A percentile compares a stretch with the other conserved stretches of the same genome.
These are phyloP conservation scores for Automeris io DNA, from an alignment of 2,888 invertebrate genomes.

Conservation along the genomic window DNA sequence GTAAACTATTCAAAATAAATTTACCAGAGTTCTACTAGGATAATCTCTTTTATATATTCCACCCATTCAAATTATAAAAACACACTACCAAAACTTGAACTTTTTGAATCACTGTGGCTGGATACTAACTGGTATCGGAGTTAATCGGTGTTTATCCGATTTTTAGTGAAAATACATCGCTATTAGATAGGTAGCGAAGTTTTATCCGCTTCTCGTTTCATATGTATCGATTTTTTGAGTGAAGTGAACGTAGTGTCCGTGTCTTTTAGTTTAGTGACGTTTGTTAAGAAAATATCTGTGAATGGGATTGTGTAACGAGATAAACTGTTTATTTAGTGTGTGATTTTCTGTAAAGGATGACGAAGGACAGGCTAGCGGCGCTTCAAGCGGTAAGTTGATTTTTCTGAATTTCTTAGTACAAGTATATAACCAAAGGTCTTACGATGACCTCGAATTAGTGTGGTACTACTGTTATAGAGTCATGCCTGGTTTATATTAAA, in stretches of 20 bases:
- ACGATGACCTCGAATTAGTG: slow-evolving; percentile 61
- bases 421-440: slow-evolving; percentile 56
- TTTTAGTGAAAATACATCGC: slow-evolving; percentile 33
- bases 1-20: too few species aligned
- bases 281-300: slow-evolving; percentile 84
- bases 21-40: too few species aligned
- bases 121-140: too few species aligned
- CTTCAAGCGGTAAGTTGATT: slow-evolving; percentile 90
- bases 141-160: too few species aligned
- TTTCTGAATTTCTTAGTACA: slow-evolving; percentile 41
- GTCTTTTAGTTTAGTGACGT: slow-evolving; percentile 84
- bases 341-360: slow-evolving; percentile 85
- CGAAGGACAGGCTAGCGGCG: slow-evolving; percentile 98
- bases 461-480: slow-evolving; percentile 47
- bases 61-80: too few species aligned
- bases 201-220: slow-evolving; percentile 79
- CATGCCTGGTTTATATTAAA: slow-evolving; percentile 23
- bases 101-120: too few species aligned
- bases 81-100: too few species aligned
- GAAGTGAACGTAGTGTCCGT: slow-evolving; percentile 82
- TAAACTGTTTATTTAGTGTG: slow-evolving; percentile 81
- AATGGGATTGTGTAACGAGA: slow-evolving; percentile 86
- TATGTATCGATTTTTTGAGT: slow-evolving; percentile 88
- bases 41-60: too few species aligned
- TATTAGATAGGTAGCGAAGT: slow-evolving; percentile 76